Evolutionary conservation across 2,113 vertebrate species (phyloP), one percentile per base, ranked within the genome.

Genomic region (Anhinga anhinga): DNA sequence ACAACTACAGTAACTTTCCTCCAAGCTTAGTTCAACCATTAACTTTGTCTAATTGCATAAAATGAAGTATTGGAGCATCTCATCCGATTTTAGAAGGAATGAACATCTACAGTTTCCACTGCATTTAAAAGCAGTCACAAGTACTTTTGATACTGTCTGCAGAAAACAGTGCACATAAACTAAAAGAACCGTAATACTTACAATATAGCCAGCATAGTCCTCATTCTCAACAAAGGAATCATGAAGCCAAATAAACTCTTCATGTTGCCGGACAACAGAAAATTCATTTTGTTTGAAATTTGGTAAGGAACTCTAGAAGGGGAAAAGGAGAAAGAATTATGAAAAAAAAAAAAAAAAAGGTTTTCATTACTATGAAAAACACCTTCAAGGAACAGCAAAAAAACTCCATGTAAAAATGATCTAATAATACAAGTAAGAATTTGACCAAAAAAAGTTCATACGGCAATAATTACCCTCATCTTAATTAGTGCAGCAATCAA

Each of bases 221-320:
- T 99, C 99, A 55, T 99, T 99, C 97, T 99, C 99, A 91, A 99
- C 98, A 53, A 99, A 99, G 58, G 99, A 99, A 98, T 99, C 99
- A 42, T 99, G 99, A 91, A 99, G 99, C 99, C 99, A 99, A 97
- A 99, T 99, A 96, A 99, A 99, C 95, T 99, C 99, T 87, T 99
- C 99, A 55, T 99, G 99, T 97, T 99, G 99, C 87, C 99, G 98
- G 47, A 99, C 99, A 97, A 99, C 99, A 25, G 99, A 99, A 98
- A 99, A 99, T 95, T 99, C 99, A 10, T 98, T 99, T 98, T 99
- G 99, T 98, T 99, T 99, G 95, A 99, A 99, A 98, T 99, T 99
- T 62, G 99, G 98, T 89, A 99, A 98, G 87, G 99, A 99, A 98
- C 99, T 99, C 99, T 99, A 96, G 67, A 96, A 97, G 65, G 53